Evolutionary conservation across 2,888 invertebrate genomes (phyloP).

Genomic region (Exocentrus adspersus): DNA sequence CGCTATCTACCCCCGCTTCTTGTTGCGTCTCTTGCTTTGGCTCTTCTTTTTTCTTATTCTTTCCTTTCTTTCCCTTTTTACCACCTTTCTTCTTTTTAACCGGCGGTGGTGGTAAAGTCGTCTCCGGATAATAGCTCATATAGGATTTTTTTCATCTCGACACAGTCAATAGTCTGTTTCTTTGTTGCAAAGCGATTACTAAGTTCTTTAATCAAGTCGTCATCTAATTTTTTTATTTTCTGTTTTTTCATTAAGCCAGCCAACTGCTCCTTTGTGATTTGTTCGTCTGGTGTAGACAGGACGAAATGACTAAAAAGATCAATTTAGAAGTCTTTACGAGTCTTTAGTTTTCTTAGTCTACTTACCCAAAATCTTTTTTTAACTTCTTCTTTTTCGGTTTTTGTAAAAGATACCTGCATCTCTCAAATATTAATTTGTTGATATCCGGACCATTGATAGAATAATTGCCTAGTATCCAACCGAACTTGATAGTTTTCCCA

Average conservation of each 20-base stretch:
- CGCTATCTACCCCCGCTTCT: neutral
- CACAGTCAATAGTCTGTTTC: conserved; percentile 58
- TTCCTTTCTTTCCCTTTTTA: conserved; percentile 35
- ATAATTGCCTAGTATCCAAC: conserved; percentile 64
- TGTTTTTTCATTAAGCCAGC: conserved; percentile 50
- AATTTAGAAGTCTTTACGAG: neutral
- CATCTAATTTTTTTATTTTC: conserved; percentile 59
- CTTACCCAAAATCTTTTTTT: conserved; percentile 63
- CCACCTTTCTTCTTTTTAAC: conserved; percentile 50
- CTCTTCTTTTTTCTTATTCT: conserved; percentile 3
- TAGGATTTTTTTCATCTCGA: conserved; percentile 61
- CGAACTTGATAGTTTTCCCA: conserved; percentile 59
- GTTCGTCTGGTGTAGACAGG: conserved; percentile 56
- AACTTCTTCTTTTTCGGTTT: conserved; percentile 63
- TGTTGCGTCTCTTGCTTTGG: neutral
- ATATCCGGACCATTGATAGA: conserved; percentile 63
- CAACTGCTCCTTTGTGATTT: conserved; percentile 57
- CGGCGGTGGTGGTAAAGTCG: conserved; percentile 53
- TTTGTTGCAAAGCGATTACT: conserved; percentile 57
- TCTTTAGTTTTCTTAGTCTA: neutral
- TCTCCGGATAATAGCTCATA: conserved; percentile 62
- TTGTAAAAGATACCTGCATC: conserved; percentile 64
- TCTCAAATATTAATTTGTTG: conserved; percentile 62
- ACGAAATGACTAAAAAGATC: conserved; percentile 58
- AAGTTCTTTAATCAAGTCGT: conserved; percentile 56